These are phyloP conservation scores for Thelaira solivaga DNA, from an alignment of 2,888 invertebrate genomes.

Conservation along the genomic window DNA sequence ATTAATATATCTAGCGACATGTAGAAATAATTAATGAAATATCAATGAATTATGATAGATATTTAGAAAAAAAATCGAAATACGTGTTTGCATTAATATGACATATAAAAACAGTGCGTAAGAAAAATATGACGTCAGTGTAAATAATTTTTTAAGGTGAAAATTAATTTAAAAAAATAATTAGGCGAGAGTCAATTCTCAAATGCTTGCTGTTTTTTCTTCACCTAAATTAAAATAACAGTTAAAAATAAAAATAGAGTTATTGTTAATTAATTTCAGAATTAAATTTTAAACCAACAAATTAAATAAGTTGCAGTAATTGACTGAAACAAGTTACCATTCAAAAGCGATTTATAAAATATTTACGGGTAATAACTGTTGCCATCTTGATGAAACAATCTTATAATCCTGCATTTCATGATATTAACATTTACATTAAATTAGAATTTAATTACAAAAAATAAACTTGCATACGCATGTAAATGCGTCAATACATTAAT, in stretches of 20 bases:
- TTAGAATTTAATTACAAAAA: not conserved
- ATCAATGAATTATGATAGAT: conserved; percentile 14
- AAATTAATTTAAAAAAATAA: too few relatives aligned
- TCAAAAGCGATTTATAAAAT: not conserved
- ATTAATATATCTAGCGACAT: not conserved
- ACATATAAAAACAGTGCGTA: not conserved
- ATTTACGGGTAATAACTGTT: not conserved
- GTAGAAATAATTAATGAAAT: conserved; percentile 12
- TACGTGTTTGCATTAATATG: not conserved
- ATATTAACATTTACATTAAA: not conserved
- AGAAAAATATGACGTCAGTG: not conserved
- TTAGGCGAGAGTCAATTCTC: too few relatives aligned
- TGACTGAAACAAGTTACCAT: conserved; percentile 15
- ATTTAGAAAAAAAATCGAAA: not conserved
- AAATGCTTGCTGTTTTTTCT: too few relatives aligned
- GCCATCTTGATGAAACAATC: conserved; percentile 24
- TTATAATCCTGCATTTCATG: conserved; percentile 17
- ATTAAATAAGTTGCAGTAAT: not conserved
- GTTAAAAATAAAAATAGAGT: not conserved
- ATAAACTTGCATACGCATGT: not conserved
- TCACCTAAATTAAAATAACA: too few relatives aligned
- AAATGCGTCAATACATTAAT: not conserved
- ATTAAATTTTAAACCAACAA: not conserved
- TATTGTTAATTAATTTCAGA: not conserved
- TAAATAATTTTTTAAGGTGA: too few relatives aligned